Conservation (phyloP, 2,797 vertebrate species). For the Pangasius djambal region DNA sequence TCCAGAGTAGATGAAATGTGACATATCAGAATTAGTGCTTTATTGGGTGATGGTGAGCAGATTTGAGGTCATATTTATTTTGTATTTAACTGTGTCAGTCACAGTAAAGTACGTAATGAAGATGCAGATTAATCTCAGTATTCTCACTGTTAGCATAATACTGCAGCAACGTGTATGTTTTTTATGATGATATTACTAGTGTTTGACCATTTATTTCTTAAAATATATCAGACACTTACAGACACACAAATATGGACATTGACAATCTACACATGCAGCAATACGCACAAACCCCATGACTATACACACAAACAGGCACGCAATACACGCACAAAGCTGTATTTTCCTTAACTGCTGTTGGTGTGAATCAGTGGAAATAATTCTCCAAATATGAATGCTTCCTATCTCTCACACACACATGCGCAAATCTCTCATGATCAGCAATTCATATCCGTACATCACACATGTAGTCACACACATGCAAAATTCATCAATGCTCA, state of each 20-base stretch:
- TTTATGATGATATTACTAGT: not conserved
- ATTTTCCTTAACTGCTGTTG: constrained; percentile 34
- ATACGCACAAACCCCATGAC: not conserved
- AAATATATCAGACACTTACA: not conserved
- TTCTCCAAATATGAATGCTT: constrained; percentile 55
- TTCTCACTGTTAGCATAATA: not conserved
- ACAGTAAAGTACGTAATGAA: constrained; percentile 8
- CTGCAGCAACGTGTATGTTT: not conserved
- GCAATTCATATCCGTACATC: not conserved
- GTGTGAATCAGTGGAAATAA: constrained; percentile 39
- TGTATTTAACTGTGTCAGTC: constrained; percentile 17
- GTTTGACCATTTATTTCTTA: not conserved
- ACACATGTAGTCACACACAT: not conserved
- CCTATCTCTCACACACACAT: constrained; percentile 3
- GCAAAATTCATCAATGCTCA: not conserved
- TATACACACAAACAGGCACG: not conserved
- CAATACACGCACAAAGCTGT: constrained; percentile 12
- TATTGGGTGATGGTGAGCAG: constrained; percentile 1
- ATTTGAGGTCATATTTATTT: constrained; percentile 21
- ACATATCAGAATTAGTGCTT: not conserved
- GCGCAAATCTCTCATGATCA: not conserved
- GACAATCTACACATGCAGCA: not conserved
- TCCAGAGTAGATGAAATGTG: constrained; percentile 10
- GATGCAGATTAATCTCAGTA: constrained; percentile 21
- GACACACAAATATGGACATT: not conserved